phyloP scores from a whole-genome alignment of 2,888 invertebrate species.

The Venustoraphidia nigricollis region DNA sequence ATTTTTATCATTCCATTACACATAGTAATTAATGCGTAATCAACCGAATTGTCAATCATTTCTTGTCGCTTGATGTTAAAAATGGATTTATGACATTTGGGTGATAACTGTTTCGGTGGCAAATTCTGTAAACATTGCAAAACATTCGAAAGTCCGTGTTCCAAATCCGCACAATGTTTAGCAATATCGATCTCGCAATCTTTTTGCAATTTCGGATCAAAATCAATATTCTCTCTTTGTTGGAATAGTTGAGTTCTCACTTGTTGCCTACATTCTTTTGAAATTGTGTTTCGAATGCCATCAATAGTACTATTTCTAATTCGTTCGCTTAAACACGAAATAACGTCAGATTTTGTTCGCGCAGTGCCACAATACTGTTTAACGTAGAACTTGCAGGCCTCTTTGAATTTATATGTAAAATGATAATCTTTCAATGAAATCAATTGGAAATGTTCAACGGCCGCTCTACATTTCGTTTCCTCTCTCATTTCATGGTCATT shows the following conservation, averaged over 20 bases:
- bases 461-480: slow-evolving; percentile 73
- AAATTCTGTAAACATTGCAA: slow-evolving; percentile 61
- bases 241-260: slow-evolving; percentile 81
- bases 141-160: slow-evolving; percentile 50
- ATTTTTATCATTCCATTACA: slow-evolving; percentile 77
- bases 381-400: slow-evolving; percentile 78
- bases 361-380: slow-evolving; percentile 48
- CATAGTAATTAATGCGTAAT: slow-evolving; percentile 67
- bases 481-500: slow-evolving; percentile 68
- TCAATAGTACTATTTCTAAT: slow-evolving; percentile 78
- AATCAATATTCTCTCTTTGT: slow-evolving; percentile 74
- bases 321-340: slow-evolving; percentile 77
- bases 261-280: slow-evolving; percentile 82
- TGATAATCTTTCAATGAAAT: slow-evolving; percentile 85
- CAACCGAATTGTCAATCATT: slow-evolving; percentile 71
- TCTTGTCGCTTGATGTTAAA: slow-evolving; percentile 79
- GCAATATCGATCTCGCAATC: slow-evolving; percentile 70
- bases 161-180: slow-evolving; percentile 49
- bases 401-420: slow-evolving; percentile 88
- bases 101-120: slow-evolving; percentile 44
- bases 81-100: slow-evolving; percentile 60
- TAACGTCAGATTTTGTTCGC: slow-evolving; percentile 64
- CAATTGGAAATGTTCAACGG: slow-evolving; percentile 94
- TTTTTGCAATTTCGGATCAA: slow-evolving; percentile 70
- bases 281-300: slow-evolving; percentile 60